phyloP scores from a whole-genome alignment of 2,888 invertebrate genomes.

The Ceramica pisi region DNA sequence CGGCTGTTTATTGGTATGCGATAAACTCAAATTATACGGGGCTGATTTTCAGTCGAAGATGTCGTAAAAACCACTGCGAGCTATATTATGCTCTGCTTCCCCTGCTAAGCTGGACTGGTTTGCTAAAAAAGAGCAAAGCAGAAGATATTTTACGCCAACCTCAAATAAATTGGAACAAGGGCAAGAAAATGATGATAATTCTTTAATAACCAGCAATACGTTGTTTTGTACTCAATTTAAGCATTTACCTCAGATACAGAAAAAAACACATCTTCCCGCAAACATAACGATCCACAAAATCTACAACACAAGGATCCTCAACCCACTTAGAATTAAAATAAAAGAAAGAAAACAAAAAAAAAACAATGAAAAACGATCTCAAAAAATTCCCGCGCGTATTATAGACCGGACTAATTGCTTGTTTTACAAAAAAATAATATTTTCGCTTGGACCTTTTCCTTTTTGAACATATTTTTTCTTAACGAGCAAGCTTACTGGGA shows the following conservation, averaged over 20 bases:
- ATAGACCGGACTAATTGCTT: slow-evolving; percentile 59
- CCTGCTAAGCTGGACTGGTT: too few species aligned
- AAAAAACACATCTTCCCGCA: slow-evolving; percentile 1
- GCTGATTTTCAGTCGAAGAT: too few species aligned
- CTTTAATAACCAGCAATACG: background rate
- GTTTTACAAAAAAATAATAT: slow-evolving; percentile 59
- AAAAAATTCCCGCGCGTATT: slow-evolving; percentile 46
- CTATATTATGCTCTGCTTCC: too few species aligned
- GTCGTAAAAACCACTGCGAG: too few species aligned
- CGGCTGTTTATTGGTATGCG: too few species aligned
- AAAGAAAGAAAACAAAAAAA: slow-evolving; percentile 30
- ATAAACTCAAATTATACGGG: too few species aligned
- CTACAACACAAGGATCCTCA: slow-evolving; percentile 8
- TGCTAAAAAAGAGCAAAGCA: background rate
- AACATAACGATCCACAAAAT: slow-evolving; percentile 13
- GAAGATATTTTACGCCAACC: background rate
- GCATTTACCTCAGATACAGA: too few species aligned
- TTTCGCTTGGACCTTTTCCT: slow-evolving; percentile 42
- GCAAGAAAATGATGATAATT: background rate
- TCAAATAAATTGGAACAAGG: background rate
- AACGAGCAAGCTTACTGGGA: slow-evolving; percentile 55
- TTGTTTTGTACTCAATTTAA: background rate
- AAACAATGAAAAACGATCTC: slow-evolving; percentile 46
- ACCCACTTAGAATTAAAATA: slow-evolving; percentile 29
- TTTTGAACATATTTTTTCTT: slow-evolving; percentile 60